Percentiles rank a stretch among this genome's conserved stretches.
phyloP scores from a whole-genome alignment of 2,113 vertebrate species.

The Protobothrops flavoviridis region DNA sequence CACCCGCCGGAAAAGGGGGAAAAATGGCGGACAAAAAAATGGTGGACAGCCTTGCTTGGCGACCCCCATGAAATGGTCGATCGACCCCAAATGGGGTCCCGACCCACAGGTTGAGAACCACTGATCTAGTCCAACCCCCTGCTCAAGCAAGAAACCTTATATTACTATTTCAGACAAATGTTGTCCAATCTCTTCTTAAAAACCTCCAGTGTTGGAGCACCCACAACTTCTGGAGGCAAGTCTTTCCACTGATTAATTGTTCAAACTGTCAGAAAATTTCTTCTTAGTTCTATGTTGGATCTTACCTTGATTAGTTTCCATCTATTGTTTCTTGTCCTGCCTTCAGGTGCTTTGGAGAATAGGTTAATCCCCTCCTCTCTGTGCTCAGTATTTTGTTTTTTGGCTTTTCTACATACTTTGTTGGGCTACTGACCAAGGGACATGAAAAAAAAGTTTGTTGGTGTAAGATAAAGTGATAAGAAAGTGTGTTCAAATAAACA shows the following conservation, averaged over 20 bases:
- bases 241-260: not conserved
- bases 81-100: no score
- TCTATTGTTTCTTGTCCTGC: not conserved
- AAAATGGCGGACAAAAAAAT: no score
- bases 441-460: not conserved
- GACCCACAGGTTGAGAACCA: no score
- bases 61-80: no score
- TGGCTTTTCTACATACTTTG: not conserved
- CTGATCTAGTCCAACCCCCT: not conserved
- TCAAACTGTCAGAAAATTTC: not conserved
- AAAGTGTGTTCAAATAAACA: not conserved
- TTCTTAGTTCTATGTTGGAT: not conserved
- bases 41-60: no score
- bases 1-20: no score
- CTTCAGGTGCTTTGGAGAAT: not conserved
- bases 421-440: not conserved
- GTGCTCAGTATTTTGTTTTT: not conserved
- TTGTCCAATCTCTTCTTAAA: not conserved
- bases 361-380: not conserved
- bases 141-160: not conserved
- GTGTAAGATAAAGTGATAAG: not conserved
- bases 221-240: not conserved
- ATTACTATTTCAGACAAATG: not conserved
- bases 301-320: not conserved
- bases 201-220: not conserved